Evolutionary conservation across 2,888 invertebrate genomes (phyloP).

Genomic region (Steromphala cineraria): DNA sequence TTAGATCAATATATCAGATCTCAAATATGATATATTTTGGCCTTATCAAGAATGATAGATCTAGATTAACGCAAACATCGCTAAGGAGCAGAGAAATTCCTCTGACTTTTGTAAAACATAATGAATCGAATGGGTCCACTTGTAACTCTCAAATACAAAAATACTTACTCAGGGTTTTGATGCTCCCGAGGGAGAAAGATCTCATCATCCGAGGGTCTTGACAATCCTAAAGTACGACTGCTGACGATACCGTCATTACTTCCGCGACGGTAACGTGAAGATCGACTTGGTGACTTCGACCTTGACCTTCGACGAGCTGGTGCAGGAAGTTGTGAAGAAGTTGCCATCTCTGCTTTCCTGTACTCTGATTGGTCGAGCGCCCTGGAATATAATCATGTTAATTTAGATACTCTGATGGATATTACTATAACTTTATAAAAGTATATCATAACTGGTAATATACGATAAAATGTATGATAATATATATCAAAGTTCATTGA

Average conservation of each 20-base stretch:
- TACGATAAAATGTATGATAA: too few relatives aligned
- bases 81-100: too few relatives aligned
- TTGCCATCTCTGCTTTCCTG: conserved; percentile 8
- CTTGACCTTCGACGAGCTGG: not conserved
- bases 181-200: not conserved
- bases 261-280: not conserved
- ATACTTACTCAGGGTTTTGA: conserved; percentile 15
- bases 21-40: too few relatives aligned
- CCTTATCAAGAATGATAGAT: too few relatives aligned
- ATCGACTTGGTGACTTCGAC: conserved; percentile 11
- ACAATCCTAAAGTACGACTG: not conserved
- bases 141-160: not conserved
- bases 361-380: not conserved
- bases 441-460: too few relatives aligned
- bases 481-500: too few relatives aligned
- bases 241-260: not conserved
- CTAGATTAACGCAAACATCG: too few relatives aligned
- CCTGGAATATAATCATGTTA: too few relatives aligned
- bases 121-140: not conserved
- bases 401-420: too few relatives aligned
- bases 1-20: too few relatives aligned
- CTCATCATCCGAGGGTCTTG: not conserved
- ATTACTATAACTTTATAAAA: too few relatives aligned
- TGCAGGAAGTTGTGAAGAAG: not conserved
- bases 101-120: not conserved